Conservation (phyloP, 2,113 vertebrate species). For the Pluvialis apricaria region DNA sequence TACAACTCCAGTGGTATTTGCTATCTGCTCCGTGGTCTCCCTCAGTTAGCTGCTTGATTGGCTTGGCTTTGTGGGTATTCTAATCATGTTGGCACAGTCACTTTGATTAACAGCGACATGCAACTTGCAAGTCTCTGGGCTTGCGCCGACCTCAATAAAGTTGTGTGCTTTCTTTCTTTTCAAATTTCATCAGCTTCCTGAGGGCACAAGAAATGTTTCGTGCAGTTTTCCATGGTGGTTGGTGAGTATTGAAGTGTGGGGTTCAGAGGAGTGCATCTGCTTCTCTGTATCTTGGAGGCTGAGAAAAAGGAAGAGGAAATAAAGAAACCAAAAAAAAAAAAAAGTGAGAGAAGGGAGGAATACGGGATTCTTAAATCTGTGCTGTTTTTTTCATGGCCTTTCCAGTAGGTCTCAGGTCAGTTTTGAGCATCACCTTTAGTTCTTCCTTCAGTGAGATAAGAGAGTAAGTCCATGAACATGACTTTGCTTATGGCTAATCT, state of each 20-base stretch:
- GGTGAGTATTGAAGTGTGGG: not conserved
- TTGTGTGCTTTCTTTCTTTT: slow-evolving; percentile 13
- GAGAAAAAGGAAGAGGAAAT: not conserved
- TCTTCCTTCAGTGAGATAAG: not conserved
- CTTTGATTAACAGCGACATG: slow-evolving; percentile 61
- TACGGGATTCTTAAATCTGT: not conserved
- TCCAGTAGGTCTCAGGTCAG: not conserved
- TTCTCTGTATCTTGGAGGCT: not conserved
- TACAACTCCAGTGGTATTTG: slow-evolving; percentile 61
- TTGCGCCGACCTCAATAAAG: slow-evolving; percentile 60
- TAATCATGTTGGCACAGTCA: slow-evolving; percentile 70
- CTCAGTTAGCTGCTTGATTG: slow-evolving; percentile 53
- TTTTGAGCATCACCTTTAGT: not conserved
- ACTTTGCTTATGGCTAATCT: not conserved
- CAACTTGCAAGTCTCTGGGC: slow-evolving; percentile 41
- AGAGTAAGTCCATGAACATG: not conserved
- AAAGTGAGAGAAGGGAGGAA: not conserved
- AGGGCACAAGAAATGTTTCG: not conserved
- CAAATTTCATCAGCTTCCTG: not conserved
- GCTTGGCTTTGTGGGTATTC: slow-evolving; percentile 46
- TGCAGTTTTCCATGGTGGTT: not conserved
- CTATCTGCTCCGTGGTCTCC: slow-evolving; percentile 44
- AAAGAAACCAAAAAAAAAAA: not conserved
- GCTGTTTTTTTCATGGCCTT: not conserved
- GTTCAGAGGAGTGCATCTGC: not conserved